Conservation (phyloP, 2,888 invertebrate species). For the Crematogaster levior region DNA sequence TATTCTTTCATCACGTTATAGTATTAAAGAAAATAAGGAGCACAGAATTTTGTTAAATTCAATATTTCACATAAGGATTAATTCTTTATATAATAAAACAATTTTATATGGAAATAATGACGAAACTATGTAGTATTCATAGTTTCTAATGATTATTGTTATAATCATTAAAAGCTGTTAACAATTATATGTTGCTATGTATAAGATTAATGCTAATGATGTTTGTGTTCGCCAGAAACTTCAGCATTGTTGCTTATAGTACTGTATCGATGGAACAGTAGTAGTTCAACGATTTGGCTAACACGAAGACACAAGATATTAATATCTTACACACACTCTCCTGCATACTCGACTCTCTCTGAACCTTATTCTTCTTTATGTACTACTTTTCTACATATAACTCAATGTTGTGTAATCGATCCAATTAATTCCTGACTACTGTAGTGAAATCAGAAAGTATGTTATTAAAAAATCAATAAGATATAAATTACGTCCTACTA, state of each 20-base stretch:
- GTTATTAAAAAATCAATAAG: background rate
- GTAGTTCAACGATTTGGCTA: slow-evolving; percentile 29
- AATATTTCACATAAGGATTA: background rate
- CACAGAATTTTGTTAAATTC: background rate
- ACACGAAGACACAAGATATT: slow-evolving; percentile 47
- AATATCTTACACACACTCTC: slow-evolving; percentile 46
- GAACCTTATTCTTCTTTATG: slow-evolving; percentile 40
- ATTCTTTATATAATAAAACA: background rate
- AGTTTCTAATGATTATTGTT: background rate
- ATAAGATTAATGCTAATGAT: slow-evolving; percentile 30
- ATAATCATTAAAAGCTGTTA: too few species aligned
- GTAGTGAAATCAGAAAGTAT: background rate
- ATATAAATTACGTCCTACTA: background rate
- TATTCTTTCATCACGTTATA: background rate
- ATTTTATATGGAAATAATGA: background rate
- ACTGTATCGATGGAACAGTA: slow-evolving; percentile 17
- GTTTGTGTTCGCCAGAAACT: slow-evolving; percentile 15
- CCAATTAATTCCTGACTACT: background rate
- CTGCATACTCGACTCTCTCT: slow-evolving; percentile 35
- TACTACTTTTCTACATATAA: slow-evolving; percentile 30
- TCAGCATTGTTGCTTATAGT: slow-evolving; percentile 33
- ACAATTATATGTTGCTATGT: background rate
- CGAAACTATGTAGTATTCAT: background rate
- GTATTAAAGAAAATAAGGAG: background rate
- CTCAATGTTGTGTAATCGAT: slow-evolving; percentile 30